phyloP scores from a whole-genome alignment of 2,797 vertebrate genomes.

The Microctenopoma stevenorrisi region DNA sequence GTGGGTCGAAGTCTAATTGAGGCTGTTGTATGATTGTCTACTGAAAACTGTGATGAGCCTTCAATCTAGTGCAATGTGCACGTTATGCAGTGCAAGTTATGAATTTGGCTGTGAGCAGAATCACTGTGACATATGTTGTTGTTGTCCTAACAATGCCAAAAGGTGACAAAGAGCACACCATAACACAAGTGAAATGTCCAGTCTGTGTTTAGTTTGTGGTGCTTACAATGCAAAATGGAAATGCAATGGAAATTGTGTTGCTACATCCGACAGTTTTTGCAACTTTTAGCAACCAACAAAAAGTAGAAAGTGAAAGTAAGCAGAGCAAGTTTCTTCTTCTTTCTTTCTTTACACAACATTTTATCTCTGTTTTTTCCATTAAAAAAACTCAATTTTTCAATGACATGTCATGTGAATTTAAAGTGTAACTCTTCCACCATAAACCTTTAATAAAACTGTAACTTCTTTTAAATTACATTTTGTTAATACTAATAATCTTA shows the following conservation, averaged over 20 bases:
- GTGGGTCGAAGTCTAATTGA: neutral
- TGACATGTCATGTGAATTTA: neutral
- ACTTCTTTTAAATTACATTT: too few species aligned
- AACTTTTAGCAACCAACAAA: neutral
- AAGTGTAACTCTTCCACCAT: neutral
- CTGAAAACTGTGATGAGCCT: neutral
- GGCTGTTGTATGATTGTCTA: too few species aligned
- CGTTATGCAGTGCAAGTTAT: neutral
- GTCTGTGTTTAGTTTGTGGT: neutral
- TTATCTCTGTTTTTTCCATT: too few species aligned
- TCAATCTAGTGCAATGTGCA: neutral
- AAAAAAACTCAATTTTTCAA: too few species aligned
- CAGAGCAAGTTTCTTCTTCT: neutral
- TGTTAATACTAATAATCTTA: neutral
- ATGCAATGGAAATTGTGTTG: neutral
- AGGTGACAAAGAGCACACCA: neutral
- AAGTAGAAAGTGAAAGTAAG: neutral
- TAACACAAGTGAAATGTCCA: neutral
- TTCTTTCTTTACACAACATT: too few species aligned
- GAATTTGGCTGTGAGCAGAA: neutral
- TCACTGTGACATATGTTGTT: neutral
- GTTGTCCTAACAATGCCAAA: neutral
- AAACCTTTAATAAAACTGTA: neutral
- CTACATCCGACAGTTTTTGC: neutral
- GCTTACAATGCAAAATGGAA: too few species aligned